A percentile compares a stretch with the other conserved stretches of the same genome.
phyloP scores from a whole-genome alignment of 92 coral and sea anemone species.

The Actinostola sp. region DNA sequence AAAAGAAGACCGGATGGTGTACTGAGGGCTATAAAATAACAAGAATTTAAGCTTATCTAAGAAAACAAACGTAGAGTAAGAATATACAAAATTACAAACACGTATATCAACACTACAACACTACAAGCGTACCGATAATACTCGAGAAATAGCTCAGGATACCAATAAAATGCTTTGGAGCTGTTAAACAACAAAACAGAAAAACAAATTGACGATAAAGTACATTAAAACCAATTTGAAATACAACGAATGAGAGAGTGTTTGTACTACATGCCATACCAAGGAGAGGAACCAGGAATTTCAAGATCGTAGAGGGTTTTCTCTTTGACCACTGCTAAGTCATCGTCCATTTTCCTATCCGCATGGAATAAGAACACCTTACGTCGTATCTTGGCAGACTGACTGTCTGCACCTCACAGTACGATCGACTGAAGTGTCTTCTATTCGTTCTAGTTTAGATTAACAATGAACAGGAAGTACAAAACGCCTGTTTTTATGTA shows the following conservation, averaged over 20 bases:
- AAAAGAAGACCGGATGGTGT: too few relatives aligned
- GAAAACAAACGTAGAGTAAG: too few relatives aligned
- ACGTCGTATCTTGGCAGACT: neutral
- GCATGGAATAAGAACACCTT: too few relatives aligned
- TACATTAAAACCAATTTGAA: neutral
- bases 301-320: neutral
- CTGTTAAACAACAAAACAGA: conserved; percentile 21
- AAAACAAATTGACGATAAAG: neutral
- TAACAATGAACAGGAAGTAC: conserved; percentile 14
- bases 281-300: neutral
- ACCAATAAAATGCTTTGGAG: conserved; percentile 33
- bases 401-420: conserved; percentile 3
- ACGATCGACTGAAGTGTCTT: neutral
- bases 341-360: conserved; percentile 3
- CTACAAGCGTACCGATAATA: conserved; percentile 28
- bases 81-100: too few relatives aligned
- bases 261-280: neutral
- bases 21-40: too few relatives aligned
- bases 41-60: too few relatives aligned
- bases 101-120: too few relatives aligned
- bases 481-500: neutral
- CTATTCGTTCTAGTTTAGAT: neutral
- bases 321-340: neutral
- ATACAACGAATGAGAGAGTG: too few relatives aligned
- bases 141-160: conserved; percentile 35